Evolutionary conservation across 2,888 invertebrate genomes (phyloP).

Genomic region (Spialia ferax): DNA sequence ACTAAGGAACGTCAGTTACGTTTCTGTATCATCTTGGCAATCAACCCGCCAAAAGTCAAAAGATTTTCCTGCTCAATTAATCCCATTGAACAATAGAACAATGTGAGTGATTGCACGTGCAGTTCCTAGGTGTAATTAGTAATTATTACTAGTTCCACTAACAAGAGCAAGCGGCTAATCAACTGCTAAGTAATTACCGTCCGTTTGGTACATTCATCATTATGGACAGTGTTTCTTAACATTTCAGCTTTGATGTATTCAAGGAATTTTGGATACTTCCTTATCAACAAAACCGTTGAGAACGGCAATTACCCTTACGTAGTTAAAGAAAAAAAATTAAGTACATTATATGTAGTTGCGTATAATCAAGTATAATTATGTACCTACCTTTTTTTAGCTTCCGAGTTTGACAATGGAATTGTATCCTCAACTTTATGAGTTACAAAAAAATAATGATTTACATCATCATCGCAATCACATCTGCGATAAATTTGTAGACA

Average conservation of each 20-base stretch:
- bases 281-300: background rate
- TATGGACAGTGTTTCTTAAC: conserved; percentile 37
- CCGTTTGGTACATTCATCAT: conserved; percentile 65
- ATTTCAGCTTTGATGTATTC: background rate
- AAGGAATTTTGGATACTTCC: background rate
- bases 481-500: too few relatives aligned
- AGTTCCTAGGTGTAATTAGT: conserved; percentile 43
- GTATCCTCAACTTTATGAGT: too few relatives aligned
- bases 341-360: too few relatives aligned
- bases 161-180: conserved; percentile 47
- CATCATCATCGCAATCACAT: too few relatives aligned
- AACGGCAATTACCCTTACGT: too few relatives aligned
- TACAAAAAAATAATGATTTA: too few relatives aligned
- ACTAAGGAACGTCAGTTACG: conserved; percentile 17
- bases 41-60: conserved; percentile 26
- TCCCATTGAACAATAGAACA: conserved; percentile 40
- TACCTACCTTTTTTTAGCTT: too few relatives aligned
- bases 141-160: conserved; percentile 40
- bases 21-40: conserved; percentile 25
- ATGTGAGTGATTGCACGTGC: conserved; percentile 42
- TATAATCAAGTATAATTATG: too few relatives aligned
- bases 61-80: conserved; percentile 33
- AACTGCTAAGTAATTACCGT: conserved; percentile 57
- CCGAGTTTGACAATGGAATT: too few relatives aligned
- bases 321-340: too few relatives aligned